Conservation (phyloP, 2,888 invertebrate species). For the Magallana nippona region DNA sequence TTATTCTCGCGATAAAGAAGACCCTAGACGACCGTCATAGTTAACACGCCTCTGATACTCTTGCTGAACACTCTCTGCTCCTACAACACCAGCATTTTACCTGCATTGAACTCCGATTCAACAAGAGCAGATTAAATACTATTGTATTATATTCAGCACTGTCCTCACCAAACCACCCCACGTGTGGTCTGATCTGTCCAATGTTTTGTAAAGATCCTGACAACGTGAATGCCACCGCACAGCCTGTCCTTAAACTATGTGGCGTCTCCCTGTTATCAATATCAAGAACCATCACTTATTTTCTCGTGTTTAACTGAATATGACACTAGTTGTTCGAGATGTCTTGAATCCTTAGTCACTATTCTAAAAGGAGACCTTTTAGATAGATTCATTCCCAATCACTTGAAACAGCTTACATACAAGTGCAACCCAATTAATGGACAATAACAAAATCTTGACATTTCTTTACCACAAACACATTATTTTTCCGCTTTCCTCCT, state of each 20-base stretch:
- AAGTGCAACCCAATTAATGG: slow-evolving; percentile 31
- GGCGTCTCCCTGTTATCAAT: not conserved
- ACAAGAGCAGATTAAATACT: not conserved
- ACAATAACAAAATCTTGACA: not conserved
- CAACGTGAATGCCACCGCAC: not conserved
- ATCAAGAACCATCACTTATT: not conserved
- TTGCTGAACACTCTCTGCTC: not conserved
- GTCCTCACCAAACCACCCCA: slow-evolving; percentile 22
- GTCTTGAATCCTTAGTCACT: not conserved
- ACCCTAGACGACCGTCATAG: too few species aligned
- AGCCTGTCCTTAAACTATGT: not conserved
- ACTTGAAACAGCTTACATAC: too few species aligned
- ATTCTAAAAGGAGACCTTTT: too few species aligned
- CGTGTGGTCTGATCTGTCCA: not conserved
- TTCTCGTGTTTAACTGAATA: not conserved
- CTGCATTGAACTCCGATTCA: not conserved
- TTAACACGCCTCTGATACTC: too few species aligned
- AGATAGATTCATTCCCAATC: too few species aligned
- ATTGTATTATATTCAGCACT: slow-evolving; percentile 19
- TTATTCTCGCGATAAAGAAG: too few species aligned
- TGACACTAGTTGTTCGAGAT: not conserved
- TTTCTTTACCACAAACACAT: slow-evolving; percentile 46
- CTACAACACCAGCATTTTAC: not conserved
- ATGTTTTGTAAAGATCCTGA: not conserved
- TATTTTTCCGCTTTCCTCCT: slow-evolving; percentile 41